Percentiles rank a stretch among this genome's conserved stretches.
These are phyloP conservation scores for Lucilia cuprina DNA, from an alignment of 1,140 invertebrate species.

Conservation along the genomic window DNA sequence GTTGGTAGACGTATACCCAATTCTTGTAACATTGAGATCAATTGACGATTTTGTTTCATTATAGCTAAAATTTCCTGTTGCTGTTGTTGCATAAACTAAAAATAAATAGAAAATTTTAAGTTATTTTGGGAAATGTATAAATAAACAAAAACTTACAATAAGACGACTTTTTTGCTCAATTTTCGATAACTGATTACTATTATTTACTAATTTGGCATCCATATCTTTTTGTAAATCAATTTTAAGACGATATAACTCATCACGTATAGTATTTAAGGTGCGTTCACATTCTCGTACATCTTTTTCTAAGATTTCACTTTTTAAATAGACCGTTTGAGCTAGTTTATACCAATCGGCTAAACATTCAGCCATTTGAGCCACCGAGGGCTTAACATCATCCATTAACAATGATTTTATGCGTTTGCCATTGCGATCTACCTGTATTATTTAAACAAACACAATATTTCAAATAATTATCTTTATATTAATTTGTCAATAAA, in stretches of 20 bases:
- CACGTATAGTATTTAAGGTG: constrained; percentile 52
- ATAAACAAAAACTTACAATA: constrained; percentile 25
- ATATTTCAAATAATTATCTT: neutral
- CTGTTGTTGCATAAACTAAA: constrained; percentile 37
- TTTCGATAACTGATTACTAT: constrained; percentile 56
- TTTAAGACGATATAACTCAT: constrained; percentile 54
- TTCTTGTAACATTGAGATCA: constrained; percentile 28
- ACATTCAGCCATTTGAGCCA: constrained; percentile 74
- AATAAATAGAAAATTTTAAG: neutral
- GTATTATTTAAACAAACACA: neutral
- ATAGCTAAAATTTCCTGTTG: constrained; percentile 29
- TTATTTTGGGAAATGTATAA: neutral
- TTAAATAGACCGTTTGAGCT: constrained; percentile 76
- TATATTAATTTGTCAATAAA: neutral
- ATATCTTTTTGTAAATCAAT: constrained; percentile 51
- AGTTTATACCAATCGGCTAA: constrained; percentile 84
- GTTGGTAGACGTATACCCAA: neutral
- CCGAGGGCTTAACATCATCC: constrained; percentile 70
- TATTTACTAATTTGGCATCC: constrained; percentile 49
- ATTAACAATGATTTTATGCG: constrained; percentile 71
- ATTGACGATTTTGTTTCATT: constrained; percentile 26
- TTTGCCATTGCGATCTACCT: constrained; percentile 70
- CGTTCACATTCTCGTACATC: constrained; percentile 69
- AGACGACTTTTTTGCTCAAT: constrained; percentile 53
- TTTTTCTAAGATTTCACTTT: constrained; percentile 75